Evolutionary conservation across 2,797 vertebrate genomes (phyloP).

Genomic region (Mycteria americana): DNA sequence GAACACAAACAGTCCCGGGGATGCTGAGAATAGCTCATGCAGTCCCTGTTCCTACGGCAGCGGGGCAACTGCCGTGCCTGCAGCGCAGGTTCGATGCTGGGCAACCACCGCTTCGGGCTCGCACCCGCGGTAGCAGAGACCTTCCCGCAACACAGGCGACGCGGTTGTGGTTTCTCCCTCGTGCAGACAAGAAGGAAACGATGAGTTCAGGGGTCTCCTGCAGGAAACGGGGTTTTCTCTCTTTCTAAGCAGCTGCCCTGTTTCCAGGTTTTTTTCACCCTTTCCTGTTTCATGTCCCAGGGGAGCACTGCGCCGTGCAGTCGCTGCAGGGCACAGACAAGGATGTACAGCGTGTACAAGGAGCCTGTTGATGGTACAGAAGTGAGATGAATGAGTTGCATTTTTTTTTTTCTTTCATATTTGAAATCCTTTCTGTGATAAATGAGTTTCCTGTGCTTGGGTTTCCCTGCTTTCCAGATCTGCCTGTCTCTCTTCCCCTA

Average conservation of each 20-base stretch:
- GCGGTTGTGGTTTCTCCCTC: neutral
- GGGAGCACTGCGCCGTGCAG: neutral
- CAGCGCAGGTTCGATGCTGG: neutral
- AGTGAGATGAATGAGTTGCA: neutral
- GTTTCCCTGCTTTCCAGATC: neutral
- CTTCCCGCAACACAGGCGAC: fast-evolving
- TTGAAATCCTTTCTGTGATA: neutral
- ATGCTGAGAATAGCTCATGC: neutral
- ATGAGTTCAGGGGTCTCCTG: neutral
- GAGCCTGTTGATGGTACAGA: neutral
- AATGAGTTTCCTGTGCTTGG: neutral
- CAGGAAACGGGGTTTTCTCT: neutral
- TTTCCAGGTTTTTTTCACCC: neutral
- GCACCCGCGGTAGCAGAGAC: neutral
- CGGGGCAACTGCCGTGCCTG: neutral
- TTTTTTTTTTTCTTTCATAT: neutral
- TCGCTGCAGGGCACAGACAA: neutral
- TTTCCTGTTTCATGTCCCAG: neutral
- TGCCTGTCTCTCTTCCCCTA: neutral
- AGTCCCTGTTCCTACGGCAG: neutral
- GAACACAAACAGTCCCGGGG: neutral
- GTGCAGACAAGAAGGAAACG: neutral
- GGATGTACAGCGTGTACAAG: too few relatives aligned
- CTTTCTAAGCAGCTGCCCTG: neutral
- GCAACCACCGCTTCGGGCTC: neutral